These are phyloP conservation scores for Pangasius sanitwongsei DNA, from an alignment of 2,797 vertebrate genomes.

Conservation along the genomic window DNA sequence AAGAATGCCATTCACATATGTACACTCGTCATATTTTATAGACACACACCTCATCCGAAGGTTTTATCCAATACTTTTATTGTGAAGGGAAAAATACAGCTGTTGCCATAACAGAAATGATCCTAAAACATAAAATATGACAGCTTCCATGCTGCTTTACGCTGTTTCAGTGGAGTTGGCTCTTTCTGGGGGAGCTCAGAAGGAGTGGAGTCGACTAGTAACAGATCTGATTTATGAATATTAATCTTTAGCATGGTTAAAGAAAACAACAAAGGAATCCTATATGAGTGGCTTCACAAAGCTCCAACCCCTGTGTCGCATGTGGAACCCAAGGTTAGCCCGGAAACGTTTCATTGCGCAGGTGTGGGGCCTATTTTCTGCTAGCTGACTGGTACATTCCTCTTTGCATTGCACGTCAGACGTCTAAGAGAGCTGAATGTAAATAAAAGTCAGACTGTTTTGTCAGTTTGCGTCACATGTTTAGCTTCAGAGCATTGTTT, in stretches of 20 bases:
- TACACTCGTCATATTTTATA: not conserved
- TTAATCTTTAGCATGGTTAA: not conserved
- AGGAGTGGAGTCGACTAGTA: not conserved
- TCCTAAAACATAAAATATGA: conserved; percentile 17
- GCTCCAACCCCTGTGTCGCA: not conserved
- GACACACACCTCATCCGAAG: not conserved
- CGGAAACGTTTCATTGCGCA: not conserved
- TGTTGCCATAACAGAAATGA: conserved; percentile 37
- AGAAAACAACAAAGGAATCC: not conserved
- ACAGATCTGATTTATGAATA: not conserved
- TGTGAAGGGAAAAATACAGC: conserved; percentile 47
- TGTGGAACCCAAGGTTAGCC: not conserved
- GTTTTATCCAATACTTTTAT: conserved; percentile 61
- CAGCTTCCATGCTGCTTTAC: not conserved
- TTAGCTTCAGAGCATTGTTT: not conserved
- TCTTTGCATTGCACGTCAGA: not conserved
- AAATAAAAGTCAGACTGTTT: not conserved
- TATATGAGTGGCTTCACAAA: not conserved
- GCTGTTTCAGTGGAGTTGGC: not conserved
- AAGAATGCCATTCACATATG: not conserved
- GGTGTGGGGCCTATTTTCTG: not conserved
- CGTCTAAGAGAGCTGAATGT: conserved; percentile 2
- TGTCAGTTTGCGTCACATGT: not conserved
- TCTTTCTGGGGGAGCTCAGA: no score
- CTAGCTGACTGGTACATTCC: not conserved